Evolutionary conservation across 2,797 vertebrate species (phyloP), one percentile per base, ranked within the genome.

Genomic region (Euthynnus affinis): DNA sequence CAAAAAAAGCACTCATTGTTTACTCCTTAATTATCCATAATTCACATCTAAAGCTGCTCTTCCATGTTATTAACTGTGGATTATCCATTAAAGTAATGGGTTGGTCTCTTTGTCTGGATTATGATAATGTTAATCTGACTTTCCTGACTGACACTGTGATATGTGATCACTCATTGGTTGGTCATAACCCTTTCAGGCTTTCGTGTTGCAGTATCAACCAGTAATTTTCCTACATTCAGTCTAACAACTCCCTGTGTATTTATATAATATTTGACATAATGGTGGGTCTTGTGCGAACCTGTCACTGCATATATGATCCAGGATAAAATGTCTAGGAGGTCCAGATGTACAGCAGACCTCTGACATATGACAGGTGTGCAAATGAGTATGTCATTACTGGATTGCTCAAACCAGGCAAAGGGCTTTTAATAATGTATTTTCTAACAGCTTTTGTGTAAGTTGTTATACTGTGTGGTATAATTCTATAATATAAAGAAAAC

Each of bases 71-170:
- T 83, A 87, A 76, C 74, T 65, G 27, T 37, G n/a, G 59, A 86
- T 87, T 81, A 86, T 84, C 86, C 71, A 77, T 84, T 88, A 75
- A 83, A 76, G 55, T 84, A 92, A 87, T 91, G 87, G 76, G 73
- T 77, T 88, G 80, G 71, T 80, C 74, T 85, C 84, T 84, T 87
- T 87, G 55, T 82, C 78, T 85, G 84, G 83, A 91, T 93, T 91
- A 90, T 78, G 61, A 52, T 75, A 27, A 82, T 40, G 76, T 83
- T 91, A 90, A 92, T 94, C 88, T 84, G 67, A 70, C 62, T 71
- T 81, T 73, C 66, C 65, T 86, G 82, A n/a, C 69, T 76, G 44
- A 71, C 59, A 77, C 46, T 29, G 37, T 34, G 40, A 48, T 56
- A 58, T 62, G 65, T 78, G 62, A 73, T 72, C 80, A 60, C 59